Evolutionary conservation across 2,888 invertebrate genomes (phyloP).

Genomic region (Cremastinae sp.): DNA sequence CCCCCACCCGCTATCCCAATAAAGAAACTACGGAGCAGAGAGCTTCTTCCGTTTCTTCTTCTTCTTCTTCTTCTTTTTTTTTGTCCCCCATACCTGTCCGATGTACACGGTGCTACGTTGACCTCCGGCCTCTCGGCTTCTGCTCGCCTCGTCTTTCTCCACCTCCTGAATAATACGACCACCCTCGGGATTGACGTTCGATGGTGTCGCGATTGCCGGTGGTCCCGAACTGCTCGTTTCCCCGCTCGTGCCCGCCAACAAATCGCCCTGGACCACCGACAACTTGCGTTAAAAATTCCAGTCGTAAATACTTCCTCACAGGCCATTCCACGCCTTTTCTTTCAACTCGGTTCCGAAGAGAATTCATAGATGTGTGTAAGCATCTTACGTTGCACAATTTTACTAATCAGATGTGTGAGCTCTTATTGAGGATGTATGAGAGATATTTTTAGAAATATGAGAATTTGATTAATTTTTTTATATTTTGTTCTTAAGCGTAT

Average conservation of each 20-base stretch:
- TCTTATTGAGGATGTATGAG: no score
- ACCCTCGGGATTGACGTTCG: slow-evolving; percentile 71
- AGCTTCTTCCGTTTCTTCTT: background rate
- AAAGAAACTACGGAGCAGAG: no score
- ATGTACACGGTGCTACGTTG: slow-evolving; percentile 78
- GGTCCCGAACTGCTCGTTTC: slow-evolving; percentile 60
- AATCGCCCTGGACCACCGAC: slow-evolving; percentile 67
- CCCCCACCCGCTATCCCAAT: no score
- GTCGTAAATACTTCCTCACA: background rate
- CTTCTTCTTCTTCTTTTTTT: slow-evolving; percentile 28
- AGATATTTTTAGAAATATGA: no score
- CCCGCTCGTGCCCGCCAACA: slow-evolving; percentile 62
- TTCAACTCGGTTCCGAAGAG: background rate
- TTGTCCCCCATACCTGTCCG: slow-evolving; percentile 75
- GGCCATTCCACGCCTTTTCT: background rate
- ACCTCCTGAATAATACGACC: slow-evolving; percentile 75
- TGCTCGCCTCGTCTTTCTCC: slow-evolving; percentile 75
- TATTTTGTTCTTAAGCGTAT: no score
- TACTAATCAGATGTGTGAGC: no score
- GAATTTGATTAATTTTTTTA: no score
- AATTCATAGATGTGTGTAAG: background rate
- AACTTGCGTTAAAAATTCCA: slow-evolving; percentile 22
- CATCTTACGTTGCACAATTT: slow-evolving; percentile 6
- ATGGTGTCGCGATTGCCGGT: slow-evolving; percentile 68
- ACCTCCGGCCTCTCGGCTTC: slow-evolving; percentile 74